Evolutionary conservation across 2,888 invertebrate genomes (phyloP).

Genomic region (Folsomia candida): DNA sequence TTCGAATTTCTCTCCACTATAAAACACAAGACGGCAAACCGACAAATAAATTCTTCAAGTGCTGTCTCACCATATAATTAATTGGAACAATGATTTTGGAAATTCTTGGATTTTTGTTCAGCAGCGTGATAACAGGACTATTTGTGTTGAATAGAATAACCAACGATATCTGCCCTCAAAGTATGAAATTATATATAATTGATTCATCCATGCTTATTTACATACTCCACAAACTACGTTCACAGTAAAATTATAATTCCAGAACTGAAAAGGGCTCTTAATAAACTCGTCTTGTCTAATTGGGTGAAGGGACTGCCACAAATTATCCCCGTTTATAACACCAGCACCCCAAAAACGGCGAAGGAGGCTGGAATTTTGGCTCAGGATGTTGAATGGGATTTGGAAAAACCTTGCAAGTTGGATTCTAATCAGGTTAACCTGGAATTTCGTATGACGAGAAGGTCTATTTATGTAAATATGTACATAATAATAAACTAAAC

Average conservation of each 20-base stretch:
- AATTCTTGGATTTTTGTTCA: neutral
- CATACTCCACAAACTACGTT: neutral
- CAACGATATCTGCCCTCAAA: constrained; percentile 41
- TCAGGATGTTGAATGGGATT: constrained; percentile 26
- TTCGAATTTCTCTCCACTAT: too few species aligned
- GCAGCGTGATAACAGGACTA: neutral
- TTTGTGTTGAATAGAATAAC: constrained; percentile 24
- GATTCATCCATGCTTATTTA: neutral
- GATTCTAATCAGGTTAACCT: constrained; percentile 19
- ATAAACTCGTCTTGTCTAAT: constrained; percentile 33
- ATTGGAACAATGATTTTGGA: constrained; percentile 16
- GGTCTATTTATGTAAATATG: too few species aligned
- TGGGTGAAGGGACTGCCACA: constrained; percentile 39
- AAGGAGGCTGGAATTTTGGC: constrained; percentile 37
- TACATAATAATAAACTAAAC: neutral
- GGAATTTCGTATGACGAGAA: constrained; percentile 20
- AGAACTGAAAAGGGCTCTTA: constrained; percentile 40
- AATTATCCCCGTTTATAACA: constrained; percentile 24
- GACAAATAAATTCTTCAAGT: too few species aligned
- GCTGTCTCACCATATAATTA: too few species aligned
- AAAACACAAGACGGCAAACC: too few species aligned
- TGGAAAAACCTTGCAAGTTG: constrained; percentile 31
- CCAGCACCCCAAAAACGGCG: constrained; percentile 13
- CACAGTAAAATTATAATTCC: constrained; percentile 1
- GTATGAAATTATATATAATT: constrained; percentile 30